Evolutionary conservation across 2,113 vertebrate species (phyloP).

Genomic region (Xenus cinereus): DNA sequence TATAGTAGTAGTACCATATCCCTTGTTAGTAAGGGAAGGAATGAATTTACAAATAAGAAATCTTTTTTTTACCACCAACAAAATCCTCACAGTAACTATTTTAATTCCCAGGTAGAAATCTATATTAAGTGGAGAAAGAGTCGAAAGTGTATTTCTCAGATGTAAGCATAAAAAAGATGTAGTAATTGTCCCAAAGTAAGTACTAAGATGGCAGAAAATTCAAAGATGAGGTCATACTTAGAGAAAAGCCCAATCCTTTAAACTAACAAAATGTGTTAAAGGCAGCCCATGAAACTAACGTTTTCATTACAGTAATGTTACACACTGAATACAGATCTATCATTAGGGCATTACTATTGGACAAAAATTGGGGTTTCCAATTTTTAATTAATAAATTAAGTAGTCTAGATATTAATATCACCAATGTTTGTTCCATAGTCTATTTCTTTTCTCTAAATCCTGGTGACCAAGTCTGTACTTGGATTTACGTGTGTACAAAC

Average conservation of each 20-base stretch:
- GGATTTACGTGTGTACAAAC: not conserved
- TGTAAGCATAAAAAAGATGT: not conserved
- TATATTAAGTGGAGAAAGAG: not conserved
- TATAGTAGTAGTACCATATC: not conserved
- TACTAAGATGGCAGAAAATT: not conserved
- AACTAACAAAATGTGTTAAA: not conserved
- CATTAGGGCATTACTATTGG: not conserved
- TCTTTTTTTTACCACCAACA: not conserved
- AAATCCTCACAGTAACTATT: not conserved
- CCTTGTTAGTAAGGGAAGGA: not conserved
- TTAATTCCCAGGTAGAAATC: not conserved
- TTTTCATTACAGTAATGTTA: not conserved
- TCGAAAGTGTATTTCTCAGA: not conserved
- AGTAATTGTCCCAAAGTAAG: not conserved
- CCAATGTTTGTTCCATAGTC: not conserved
- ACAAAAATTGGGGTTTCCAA: not conserved
- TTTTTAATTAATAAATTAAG: not conserved
- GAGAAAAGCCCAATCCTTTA: not conserved
- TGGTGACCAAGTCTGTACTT: not conserved
- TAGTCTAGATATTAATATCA: not conserved
- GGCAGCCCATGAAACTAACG: not conserved
- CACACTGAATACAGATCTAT: not conserved
- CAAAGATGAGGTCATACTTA: not conserved
- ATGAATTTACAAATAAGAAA: not conserved
- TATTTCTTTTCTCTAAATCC: not conserved